A percentile compares a stretch with the other conserved stretches of the same genome.
Evolutionary conservation across 53 echinoderm and acorn worm genomes (phyloP).

Genomic region (Zoroaster sp.): DNA sequence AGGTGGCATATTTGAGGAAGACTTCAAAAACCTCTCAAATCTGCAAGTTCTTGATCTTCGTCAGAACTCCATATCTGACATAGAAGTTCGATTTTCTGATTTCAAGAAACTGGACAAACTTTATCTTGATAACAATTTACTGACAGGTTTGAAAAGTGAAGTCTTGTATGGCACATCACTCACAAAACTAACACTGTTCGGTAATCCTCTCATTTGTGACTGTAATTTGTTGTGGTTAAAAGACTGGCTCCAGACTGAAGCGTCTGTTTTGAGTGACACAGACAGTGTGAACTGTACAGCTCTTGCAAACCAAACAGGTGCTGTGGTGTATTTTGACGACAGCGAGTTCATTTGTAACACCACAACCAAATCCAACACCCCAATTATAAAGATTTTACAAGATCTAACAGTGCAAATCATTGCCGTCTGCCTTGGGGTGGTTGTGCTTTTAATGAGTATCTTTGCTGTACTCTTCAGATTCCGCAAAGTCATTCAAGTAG

Average conservation of each 20-base stretch:
- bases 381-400: background rate
- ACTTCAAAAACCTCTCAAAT: conserved; percentile 4
- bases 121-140: conserved; percentile 43
- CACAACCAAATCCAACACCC: background rate
- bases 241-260: conserved; percentile 36
- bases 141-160: background rate
- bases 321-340: conserved; percentile 38
- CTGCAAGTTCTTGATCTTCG: conserved; percentile 28
- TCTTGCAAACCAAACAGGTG: background rate
- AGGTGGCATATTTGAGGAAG: background rate
- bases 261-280: background rate
- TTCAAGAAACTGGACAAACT: conserved; percentile 25
- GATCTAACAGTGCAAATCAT: background rate
- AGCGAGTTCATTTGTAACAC: conserved; percentile 13
- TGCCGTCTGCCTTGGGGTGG: conserved; percentile 27
- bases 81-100: conserved; percentile 10
- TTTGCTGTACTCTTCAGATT: background rate
- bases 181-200: background rate
- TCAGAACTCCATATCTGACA: conserved; percentile 3
- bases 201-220: conserved; percentile 52
- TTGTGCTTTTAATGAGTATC: background rate
- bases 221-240: conserved; percentile 63
- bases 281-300: conserved; percentile 34
- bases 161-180: conserved; percentile 27
- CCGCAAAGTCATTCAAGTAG: conserved; percentile 53